Evolutionary conservation across 1,140 invertebrate species (phyloP).

Genomic region (Wiebesia pumilae): DNA sequence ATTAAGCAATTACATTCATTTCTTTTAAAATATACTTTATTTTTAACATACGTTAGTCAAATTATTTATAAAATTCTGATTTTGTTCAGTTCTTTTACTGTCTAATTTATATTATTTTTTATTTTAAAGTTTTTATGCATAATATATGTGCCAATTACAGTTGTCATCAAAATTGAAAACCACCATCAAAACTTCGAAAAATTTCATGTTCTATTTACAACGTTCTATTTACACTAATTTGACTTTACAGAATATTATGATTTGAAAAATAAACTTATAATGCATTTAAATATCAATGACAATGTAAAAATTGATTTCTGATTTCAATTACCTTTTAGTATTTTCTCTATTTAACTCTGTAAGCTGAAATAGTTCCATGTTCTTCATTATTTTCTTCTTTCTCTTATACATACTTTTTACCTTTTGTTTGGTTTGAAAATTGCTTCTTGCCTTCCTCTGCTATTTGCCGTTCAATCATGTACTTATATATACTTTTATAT

Average conservation of each 20-base stretch:
- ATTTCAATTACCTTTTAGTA: not conserved
- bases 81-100: too few species aligned
- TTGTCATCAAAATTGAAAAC: not conserved
- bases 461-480: not conserved
- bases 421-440: not conserved
- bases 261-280: not conserved
- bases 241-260: not conserved
- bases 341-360: not conserved
- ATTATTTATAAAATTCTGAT: not conserved
- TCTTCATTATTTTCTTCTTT: not conserved
- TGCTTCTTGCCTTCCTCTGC: not conserved
- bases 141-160: not conserved
- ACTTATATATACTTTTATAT: not conserved
- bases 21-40: not conserved
- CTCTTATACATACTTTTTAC: not conserved
- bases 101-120: not conserved
- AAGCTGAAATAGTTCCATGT: not conserved
- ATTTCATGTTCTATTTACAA: not conserved
- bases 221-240: too few species aligned
- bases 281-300: not conserved
- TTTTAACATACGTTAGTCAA: not conserved
- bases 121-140: not conserved
- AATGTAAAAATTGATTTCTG: not conserved
- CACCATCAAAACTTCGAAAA: not conserved
- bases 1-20: not conserved